A percentile compares a stretch with the other conserved stretches of the same genome.
phyloP scores from a whole-genome alignment of 2,113 vertebrate genomes.

The Elephas maximus region DNA sequence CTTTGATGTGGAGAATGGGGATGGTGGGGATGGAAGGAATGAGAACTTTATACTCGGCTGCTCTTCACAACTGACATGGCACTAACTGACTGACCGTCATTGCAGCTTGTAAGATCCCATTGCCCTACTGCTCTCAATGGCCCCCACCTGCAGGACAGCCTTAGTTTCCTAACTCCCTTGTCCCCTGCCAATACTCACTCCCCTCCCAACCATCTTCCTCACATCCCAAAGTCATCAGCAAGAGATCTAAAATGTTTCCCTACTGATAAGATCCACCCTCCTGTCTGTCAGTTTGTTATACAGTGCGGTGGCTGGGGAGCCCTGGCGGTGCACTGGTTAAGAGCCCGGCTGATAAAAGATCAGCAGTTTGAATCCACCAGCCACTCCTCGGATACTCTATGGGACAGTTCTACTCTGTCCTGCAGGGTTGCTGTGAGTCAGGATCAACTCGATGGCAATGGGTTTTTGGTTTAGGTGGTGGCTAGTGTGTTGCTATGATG shows the following conservation, averaged over 20 bases:
- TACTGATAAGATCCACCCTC: too few relatives aligned
- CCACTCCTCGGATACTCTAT: too few relatives aligned
- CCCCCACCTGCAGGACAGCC: accelerated
- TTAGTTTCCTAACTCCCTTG: not conserved
- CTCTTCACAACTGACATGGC: not conserved
- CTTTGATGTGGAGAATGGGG: not conserved
- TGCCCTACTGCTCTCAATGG: accelerated
- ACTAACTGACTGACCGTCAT: accelerated
- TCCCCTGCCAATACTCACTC: not conserved
- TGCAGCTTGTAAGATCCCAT: too few relatives aligned
- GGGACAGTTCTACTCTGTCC: too few relatives aligned
- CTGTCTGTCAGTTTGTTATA: too few relatives aligned
- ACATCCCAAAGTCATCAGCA: not conserved
- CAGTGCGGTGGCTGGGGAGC: not conserved
- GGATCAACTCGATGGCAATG: too few relatives aligned
- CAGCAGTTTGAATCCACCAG: too few relatives aligned
- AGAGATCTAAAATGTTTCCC: not conserved
- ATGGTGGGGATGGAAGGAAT: not conserved
- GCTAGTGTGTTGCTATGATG: too few relatives aligned
- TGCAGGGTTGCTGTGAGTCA: too few relatives aligned
- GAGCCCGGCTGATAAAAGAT: too few relatives aligned
- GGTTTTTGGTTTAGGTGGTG: too few relatives aligned
- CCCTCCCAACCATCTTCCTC: not conserved
- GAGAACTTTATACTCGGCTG: accelerated
- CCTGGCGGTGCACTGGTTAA: too few relatives aligned